These are phyloP conservation scores for Lepus europaeus DNA, from an alignment of 2,113 vertebrate genomes.

Conservation along the genomic window DNA sequence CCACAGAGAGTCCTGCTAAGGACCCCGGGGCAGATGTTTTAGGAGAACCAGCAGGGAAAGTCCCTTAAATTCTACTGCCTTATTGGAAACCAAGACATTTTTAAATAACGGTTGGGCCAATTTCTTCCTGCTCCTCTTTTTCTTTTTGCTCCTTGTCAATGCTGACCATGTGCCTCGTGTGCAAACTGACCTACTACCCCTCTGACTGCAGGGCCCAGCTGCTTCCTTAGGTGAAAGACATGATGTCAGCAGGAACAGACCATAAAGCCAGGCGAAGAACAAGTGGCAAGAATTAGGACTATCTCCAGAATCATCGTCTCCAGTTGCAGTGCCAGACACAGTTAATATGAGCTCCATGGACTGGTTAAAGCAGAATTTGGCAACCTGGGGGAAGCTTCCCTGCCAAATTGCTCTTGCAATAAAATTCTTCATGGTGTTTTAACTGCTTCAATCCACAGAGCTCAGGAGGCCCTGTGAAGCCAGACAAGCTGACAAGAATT, in stretches of 20 bases:
- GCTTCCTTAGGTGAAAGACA: background rate
- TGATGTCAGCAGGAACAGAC: background rate
- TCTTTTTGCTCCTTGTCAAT: background rate
- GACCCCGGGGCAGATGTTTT: constrained; percentile 6
- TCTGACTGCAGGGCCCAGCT: background rate
- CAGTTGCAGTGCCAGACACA: background rate
- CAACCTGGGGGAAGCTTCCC: constrained; percentile 7
- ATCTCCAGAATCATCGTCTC: background rate
- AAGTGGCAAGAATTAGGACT: background rate
- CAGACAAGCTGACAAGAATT: background rate
- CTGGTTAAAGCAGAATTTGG: background rate
- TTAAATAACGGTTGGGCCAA: constrained; percentile 1
- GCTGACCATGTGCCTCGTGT: background rate
- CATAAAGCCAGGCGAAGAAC: background rate
- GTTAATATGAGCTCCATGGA: background rate
- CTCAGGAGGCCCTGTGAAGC: background rate
- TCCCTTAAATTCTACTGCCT: background rate
- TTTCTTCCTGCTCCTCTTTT: background rate
- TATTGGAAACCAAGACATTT: constrained; percentile 34
- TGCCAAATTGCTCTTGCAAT: background rate
- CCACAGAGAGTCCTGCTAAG: background rate
- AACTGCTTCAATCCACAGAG: background rate
- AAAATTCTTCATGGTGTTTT: constrained; percentile 16
- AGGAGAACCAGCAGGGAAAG: constrained; percentile 25
- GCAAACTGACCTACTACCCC: background rate